Base-by-base conservation (phyloP, 2,113 vertebrate genomes). In the Taxidea taxus region DNA sequence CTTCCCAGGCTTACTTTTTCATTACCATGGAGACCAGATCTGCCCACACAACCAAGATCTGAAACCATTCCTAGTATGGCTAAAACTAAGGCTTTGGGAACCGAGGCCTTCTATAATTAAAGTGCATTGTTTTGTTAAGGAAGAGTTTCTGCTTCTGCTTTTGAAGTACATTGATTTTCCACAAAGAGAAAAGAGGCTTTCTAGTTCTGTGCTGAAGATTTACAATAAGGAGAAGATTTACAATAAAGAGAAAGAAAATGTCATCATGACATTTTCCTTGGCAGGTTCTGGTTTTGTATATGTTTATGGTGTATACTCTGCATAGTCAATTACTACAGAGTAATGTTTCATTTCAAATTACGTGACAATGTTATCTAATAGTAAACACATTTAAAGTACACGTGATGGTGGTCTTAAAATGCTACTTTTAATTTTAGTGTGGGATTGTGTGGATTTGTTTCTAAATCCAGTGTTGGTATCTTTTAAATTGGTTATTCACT, bases 1-100 rank as follows among this genome's bases (percentile, higher is more conserved):
- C 75, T 97, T 92, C 66, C 64, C 75, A 49, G 75, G 15, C 78
- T 94, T 89, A 96, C 91, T 97, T 98, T 87, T 93, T 87, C 68
- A 96, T 98, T 92, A 94, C 98, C 96, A 60, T 98, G 97, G 96
- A 90, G 34, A 97, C 86, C 18, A 91, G 54, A 81, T 96, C 91
- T 95, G 42, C 87, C 94, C 92, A 85, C 87, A 96, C 87, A 97
- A 87, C 72, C 87, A 62, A 94, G 51, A 83, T 97, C 88, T 97
- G 60, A 62, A 37, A 78, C 62, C 62, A 94, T 87, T 60, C 44
- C 18, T 94, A 81, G 62, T 20, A 66, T 91, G 62, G 90, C 86
- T 94, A 91, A 56, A 96, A 77, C 37, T 51, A 31, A 49, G 56
- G 15, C 87, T 85, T 92, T 89, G 60, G 18, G 31, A 94, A 75